These are phyloP conservation scores for Brachionus koreanus DNA, from an alignment of 1,140 invertebrate genomes.

Conservation along the genomic window DNA sequence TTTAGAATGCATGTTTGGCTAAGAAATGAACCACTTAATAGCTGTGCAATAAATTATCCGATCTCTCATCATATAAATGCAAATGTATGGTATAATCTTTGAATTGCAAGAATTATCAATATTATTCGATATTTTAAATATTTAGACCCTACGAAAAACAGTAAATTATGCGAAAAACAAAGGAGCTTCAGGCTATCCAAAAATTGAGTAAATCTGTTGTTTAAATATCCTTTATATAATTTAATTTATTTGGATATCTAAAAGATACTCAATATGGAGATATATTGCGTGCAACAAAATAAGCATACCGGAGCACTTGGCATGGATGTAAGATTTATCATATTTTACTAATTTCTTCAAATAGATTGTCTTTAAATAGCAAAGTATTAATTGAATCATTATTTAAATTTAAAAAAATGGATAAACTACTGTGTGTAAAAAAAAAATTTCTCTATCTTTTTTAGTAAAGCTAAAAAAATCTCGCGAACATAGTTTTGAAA, in stretches of 20 bases:
- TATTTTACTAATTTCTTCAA: background rate
- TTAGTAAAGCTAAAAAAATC: too few relatives aligned
- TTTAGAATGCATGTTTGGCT: slow-evolving; percentile 32
- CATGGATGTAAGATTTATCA: slow-evolving; percentile 22
- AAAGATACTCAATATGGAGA: slow-evolving; percentile 42
- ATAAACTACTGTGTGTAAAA: too few relatives aligned
- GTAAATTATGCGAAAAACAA: slow-evolving; percentile 44
- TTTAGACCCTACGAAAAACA: slow-evolving; percentile 32
- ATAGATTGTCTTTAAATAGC: background rate
- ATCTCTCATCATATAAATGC: slow-evolving; percentile 43
- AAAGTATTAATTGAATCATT: too few relatives aligned
- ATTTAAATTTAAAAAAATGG: too few relatives aligned
- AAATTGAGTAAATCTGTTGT: slow-evolving; percentile 25
- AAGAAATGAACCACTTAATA: slow-evolving; percentile 28
- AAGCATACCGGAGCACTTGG: slow-evolving; percentile 30
- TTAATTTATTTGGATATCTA: background rate
- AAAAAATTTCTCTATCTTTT: too few relatives aligned
- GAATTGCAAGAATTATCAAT: background rate
- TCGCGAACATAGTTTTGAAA: too few relatives aligned
- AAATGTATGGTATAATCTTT: slow-evolving; percentile 28
- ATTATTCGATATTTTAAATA: background rate
- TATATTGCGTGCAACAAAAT: slow-evolving; percentile 44
- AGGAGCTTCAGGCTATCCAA: slow-evolving; percentile 32
- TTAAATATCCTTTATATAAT: background rate
- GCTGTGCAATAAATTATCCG: slow-evolving; percentile 38